Evolutionary conservation across 37 sponge, comb jelly and placozoan species (phyloP).

Genomic region (Ianthella basta): DNA sequence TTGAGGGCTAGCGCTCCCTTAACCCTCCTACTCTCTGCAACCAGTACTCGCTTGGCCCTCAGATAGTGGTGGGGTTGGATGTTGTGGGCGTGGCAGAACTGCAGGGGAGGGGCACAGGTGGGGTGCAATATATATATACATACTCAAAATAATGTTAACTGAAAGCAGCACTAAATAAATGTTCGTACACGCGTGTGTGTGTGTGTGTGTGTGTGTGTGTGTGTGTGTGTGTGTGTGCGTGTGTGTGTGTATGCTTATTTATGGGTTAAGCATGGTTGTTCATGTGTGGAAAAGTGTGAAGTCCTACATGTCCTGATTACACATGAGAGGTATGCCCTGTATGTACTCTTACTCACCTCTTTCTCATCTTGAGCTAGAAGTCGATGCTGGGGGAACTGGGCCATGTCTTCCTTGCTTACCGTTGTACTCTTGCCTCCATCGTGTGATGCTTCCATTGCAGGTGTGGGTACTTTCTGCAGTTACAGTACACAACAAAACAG

Average conservation of each 20-base stretch:
- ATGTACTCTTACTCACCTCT: conserved; percentile 76
- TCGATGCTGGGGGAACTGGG: too few relatives aligned
- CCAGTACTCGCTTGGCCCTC: conserved; percentile 48
- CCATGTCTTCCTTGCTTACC: too few relatives aligned
- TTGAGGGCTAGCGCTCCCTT: not conserved
- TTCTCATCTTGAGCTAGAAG: conserved; percentile 57
- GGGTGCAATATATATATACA: not conserved
- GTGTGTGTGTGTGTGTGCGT: not conserved
- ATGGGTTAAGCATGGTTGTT: too few relatives aligned
- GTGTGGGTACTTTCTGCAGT: too few relatives aligned
- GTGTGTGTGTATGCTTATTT: too few relatives aligned
- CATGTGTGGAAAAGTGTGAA: too few relatives aligned
- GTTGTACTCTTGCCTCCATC: too few relatives aligned
- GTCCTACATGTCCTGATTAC: not conserved
- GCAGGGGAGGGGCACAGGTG: not conserved
- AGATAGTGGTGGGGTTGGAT: conserved; percentile 67
- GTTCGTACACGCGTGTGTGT: not conserved
- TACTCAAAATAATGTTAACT: not conserved
- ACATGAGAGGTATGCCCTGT: too few relatives aligned
- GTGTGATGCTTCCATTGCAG: too few relatives aligned
- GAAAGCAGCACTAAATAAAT: not conserved
- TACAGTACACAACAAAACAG: too few relatives aligned
- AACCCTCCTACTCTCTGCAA: conserved; percentile 9
- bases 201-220: not conserved
- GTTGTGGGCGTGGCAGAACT: conserved; percentile 70